Base-by-base conservation (phyloP, 2,888 invertebrate genomes). In the Unio pictorum region DNA sequence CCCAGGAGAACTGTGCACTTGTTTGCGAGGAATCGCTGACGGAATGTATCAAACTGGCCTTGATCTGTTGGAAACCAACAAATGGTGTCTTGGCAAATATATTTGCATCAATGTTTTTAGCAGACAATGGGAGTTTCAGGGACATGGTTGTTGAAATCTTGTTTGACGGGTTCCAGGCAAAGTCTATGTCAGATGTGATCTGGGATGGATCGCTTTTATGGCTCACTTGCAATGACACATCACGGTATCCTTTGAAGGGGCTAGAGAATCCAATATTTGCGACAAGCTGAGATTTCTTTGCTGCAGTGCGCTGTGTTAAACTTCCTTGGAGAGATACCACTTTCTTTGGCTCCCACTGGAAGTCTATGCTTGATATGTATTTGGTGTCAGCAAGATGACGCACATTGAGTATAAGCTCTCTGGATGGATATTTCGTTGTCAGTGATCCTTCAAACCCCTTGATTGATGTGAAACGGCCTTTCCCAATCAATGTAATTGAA, bases 51-150 rank as follows among this genome's bases (percentile, higher is more conserved):
- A 83, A n/a, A 26, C 78, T 75, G 15, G 74, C 69, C 15, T 74
- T 61, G 11, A 81, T 61, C 30, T 62, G 69, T 67, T 75, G 76
- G 63, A 73, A 78, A 8, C 73, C 74, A 45, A 69, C 69, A 59
- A 83, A 73, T 55, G 87, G 84, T 11, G 87, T 76, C 54, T 76
- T 78, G 7, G 77, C 77, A 11, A 64, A 60, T 34, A 82, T 59
- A 17, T 68, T 76, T 4, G 77, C 71, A 59, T 81, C 72, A 20
- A 83, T 60, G 64, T 73, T 69, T 28, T 66, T 66, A 23, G 78
- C 63, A 18, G 74, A 68, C 8, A 84, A 4, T 56, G 86, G 84
- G 28, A 75, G 78, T 56, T 73, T 74, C 8, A 83, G n/a, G 18
- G 73, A 78, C 11, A 84, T 8, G 20, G 75, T 78, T 4, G 79